phyloP scores from a whole-genome alignment of 2,888 invertebrate species.

The Spilosoma lubricipeda region DNA sequence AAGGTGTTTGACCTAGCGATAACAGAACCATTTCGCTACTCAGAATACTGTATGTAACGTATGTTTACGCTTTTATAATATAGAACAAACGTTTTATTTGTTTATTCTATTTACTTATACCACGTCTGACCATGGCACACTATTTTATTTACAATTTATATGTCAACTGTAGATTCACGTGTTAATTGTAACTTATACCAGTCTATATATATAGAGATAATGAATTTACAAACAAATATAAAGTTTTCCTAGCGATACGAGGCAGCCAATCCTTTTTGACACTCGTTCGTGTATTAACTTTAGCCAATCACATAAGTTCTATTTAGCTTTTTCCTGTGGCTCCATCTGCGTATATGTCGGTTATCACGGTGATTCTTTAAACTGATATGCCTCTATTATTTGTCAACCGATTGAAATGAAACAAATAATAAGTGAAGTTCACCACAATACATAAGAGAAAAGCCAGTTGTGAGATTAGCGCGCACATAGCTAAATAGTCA shows the following conservation, averaged over 20 bases:
- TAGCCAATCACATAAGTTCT: not conserved
- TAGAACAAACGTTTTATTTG: constrained; percentile 16
- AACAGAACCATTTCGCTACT: not conserved
- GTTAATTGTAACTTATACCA: not conserved
- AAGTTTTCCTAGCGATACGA: not conserved
- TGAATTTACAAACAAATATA: not conserved
- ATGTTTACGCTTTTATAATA: not conserved
- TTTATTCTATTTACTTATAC: constrained; percentile 25
- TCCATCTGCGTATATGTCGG: too few species aligned
- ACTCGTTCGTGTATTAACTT: not conserved
- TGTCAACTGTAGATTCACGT: constrained; percentile 27
- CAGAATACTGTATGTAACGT: not conserved
- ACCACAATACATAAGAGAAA: too few species aligned
- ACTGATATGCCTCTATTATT: too few species aligned
- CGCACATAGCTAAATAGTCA: too few species aligned
- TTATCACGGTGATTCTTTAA: too few species aligned
- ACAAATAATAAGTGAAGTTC: too few species aligned
- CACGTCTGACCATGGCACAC: constrained; percentile 35
- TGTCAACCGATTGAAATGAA: too few species aligned
- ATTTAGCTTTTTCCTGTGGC: too few species aligned
- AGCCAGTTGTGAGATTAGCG: too few species aligned
- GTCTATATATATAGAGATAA: not conserved
- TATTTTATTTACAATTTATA: constrained; percentile 30
- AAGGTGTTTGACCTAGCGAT: not conserved
- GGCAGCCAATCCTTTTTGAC: not conserved